Conservation (phyloP, 2,113 vertebrate species). For the Ageneiosus marmoratus region DNA sequence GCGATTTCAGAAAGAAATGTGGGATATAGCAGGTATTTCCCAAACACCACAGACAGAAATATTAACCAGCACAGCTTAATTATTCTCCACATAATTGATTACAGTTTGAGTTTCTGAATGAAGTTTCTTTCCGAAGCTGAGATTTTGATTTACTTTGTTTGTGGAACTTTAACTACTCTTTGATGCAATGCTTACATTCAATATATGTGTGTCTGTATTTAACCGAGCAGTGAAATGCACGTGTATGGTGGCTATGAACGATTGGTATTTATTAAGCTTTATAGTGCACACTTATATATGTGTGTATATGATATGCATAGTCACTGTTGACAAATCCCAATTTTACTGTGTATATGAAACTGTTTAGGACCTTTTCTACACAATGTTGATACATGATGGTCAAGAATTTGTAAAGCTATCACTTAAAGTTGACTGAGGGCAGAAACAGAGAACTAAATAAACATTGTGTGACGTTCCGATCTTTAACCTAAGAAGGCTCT, state of each 20-base stretch:
- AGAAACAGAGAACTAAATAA: constrained; percentile 27
- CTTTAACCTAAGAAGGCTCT: constrained; percentile 34
- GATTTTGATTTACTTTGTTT: neutral
- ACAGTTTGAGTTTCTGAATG: neutral
- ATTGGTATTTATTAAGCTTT: neutral
- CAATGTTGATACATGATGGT: neutral
- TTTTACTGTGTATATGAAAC: neutral
- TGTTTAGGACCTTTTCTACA: neutral
- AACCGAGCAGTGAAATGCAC: neutral
- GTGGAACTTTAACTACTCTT: neutral
- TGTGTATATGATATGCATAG: neutral
- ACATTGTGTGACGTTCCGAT: neutral
- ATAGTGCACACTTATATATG: neutral
- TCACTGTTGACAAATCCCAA: neutral
- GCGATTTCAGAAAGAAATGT: neutral
- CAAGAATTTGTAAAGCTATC: constrained; percentile 18
- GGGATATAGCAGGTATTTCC: neutral
- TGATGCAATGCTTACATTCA: neutral
- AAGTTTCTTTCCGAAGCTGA: neutral
- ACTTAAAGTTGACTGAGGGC: constrained; percentile 16
- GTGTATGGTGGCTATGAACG: neutral
- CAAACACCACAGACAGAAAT: neutral
- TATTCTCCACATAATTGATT: neutral
- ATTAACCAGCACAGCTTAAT: neutral
- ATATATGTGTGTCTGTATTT: neutral